Evolutionary conservation across 2,888 invertebrate species (phyloP).

Genomic region (Empis livida): DNA sequence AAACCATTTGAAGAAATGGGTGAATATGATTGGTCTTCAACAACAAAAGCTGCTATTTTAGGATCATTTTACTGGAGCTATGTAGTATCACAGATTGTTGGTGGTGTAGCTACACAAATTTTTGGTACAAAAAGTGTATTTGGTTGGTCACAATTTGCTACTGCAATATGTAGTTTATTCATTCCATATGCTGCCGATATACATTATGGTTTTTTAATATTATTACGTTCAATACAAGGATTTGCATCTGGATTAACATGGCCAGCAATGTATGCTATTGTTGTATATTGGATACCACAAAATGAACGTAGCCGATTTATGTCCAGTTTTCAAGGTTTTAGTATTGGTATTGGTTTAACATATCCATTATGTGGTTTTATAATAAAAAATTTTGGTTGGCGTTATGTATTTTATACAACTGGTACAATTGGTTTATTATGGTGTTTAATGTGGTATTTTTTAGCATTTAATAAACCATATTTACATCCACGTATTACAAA

Average conservation of each 20-base stretch:
- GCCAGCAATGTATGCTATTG: conserved; percentile 64
- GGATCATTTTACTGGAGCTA: conserved; percentile 64
- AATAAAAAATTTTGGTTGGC: conserved; percentile 54
- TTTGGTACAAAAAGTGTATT: conserved; percentile 58
- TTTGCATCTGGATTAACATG: conserved; percentile 59
- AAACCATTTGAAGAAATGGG: conserved; percentile 6
- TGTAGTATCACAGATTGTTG: conserved; percentile 54
- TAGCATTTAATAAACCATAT: conserved; percentile 55
- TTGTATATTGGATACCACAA: conserved; percentile 60
- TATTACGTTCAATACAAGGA: conserved; percentile 51
- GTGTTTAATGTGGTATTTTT: conserved; percentile 54
- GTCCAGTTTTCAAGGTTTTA: conserved; percentile 65
- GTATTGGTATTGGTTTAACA: conserved; percentile 58
- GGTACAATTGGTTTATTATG: conserved; percentile 49
- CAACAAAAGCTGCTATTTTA: conserved; percentile 49
- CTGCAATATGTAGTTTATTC: conserved; percentile 52
- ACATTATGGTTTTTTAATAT: conserved; percentile 48
- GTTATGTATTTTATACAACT: conserved; percentile 55
- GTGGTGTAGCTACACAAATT: conserved; percentile 55
- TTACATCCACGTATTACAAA: conserved; percentile 53
- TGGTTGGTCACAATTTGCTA: conserved; percentile 53
- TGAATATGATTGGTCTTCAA: conserved; percentile 49
- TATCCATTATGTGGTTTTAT: conserved; percentile 58
- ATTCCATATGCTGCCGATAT: conserved; percentile 50
- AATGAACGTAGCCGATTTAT: conserved; percentile 57